Percentiles rank a stretch among this genome's conserved stretches.
phyloP scores from a whole-genome alignment of 2,888 invertebrate species.

The Zygaena filipendulae region DNA sequence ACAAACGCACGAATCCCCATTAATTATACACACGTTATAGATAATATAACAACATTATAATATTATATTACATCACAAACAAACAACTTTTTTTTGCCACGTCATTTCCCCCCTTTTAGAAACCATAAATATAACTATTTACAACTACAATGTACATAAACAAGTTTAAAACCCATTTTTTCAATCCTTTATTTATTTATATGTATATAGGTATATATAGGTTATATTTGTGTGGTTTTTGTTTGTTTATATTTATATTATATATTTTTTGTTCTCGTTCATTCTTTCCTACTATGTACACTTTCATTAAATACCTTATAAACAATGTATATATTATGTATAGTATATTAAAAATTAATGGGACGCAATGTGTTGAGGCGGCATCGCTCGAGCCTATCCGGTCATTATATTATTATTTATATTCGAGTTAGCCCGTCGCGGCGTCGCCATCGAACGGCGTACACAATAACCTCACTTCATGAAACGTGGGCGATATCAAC shows the following conservation, averaged over 20 bases:
- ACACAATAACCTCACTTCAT: too few species aligned
- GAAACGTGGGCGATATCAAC: conserved; percentile 4
- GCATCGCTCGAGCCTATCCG: conserved; percentile 18
- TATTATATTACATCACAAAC: too few species aligned
- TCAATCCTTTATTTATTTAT: conserved; percentile 18
- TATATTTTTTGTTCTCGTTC: conserved; percentile 39
- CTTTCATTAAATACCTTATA: conserved; percentile 55
- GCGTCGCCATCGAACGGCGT: too few species aligned
- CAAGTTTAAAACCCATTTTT: too few species aligned
- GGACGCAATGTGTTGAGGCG: conserved; percentile 32
- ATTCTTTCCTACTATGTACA: conserved; percentile 54
- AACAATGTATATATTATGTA: conserved; percentile 61
- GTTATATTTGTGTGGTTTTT: conserved; percentile 23
- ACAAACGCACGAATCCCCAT: too few species aligned
- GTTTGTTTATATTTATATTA: conserved; percentile 58
- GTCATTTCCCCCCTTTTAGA: too few species aligned
- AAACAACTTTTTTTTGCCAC: too few species aligned
- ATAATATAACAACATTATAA: too few species aligned
- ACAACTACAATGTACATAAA: too few species aligned
- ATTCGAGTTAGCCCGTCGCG: conserved; percentile 7
- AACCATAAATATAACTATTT: too few species aligned
- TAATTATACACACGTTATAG: conserved; percentile 8
- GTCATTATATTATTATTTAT: conserved; percentile 11
- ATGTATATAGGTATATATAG: conserved; percentile 23
- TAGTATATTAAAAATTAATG: conserved; percentile 49